Percentiles rank a stretch among this genome's conserved stretches.
phyloP scores from a whole-genome alignment of 2,888 invertebrate species.

The Eumacrocentrus americanus region DNA sequence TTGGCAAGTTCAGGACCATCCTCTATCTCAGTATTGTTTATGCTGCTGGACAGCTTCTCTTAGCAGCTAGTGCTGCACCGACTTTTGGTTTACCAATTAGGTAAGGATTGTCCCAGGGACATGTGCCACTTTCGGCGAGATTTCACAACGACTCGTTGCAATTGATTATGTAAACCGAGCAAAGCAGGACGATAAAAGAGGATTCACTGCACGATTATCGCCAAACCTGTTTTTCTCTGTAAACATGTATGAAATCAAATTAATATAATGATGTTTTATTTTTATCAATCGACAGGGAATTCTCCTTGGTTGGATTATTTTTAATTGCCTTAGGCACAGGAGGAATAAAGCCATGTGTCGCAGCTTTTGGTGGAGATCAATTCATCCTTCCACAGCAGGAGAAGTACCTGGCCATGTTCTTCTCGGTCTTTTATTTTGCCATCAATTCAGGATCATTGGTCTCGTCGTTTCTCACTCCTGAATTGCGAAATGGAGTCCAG shows the following conservation, averaged over 20 bases:
- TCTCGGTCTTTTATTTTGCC: conserved; percentile 92
- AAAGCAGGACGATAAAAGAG: not conserved
- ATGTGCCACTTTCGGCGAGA: conserved; percentile 25
- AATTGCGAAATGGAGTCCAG: conserved; percentile 78
- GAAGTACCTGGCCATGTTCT: conserved; percentile 80
- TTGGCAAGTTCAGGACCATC: conserved; percentile 91
- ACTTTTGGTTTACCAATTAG: conserved; percentile 67
- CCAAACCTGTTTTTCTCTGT: not conserved
- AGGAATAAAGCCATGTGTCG: conserved; percentile 86
- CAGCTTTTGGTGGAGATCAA: conserved; percentile 87
- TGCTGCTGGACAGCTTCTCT: conserved; percentile 78
- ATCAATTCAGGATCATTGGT: conserved; percentile 91
- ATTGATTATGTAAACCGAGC: not conserved
- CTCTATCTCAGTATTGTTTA: conserved; percentile 88
- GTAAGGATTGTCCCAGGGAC: conserved; percentile 55
- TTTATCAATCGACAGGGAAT: conserved; percentile 61
- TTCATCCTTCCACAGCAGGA: conserved; percentile 83
- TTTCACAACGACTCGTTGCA: conserved; percentile 3
- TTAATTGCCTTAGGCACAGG: conserved; percentile 87
- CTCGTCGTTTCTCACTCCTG: conserved; percentile 87
- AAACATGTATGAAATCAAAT: not conserved
- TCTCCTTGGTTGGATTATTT: conserved; percentile 72
- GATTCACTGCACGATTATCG: not conserved
- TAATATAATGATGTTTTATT: not conserved
- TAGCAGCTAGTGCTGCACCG: conserved; percentile 75